Evolutionary conservation across 64 coral and sea anemone genomes (phyloP).

Genomic region (Actinia equina): DNA sequence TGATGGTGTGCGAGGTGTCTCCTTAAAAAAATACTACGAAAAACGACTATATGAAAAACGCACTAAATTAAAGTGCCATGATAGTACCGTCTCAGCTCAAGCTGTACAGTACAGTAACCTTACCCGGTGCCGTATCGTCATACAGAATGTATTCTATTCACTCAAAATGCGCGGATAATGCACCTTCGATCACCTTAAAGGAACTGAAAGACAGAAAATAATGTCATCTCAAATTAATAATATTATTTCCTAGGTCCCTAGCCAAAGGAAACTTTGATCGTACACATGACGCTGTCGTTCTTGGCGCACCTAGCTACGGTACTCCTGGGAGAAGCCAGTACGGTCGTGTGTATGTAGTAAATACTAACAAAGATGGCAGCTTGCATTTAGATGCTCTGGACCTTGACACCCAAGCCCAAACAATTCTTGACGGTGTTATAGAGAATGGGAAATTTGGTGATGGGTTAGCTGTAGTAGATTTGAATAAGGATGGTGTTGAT

Average conservation of each 20-base stretch:
- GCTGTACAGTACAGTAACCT: too few species aligned
- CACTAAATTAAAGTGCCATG: too few species aligned
- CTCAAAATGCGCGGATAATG: too few species aligned
- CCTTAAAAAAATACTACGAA: too few species aligned
- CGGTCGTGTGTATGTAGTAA: slow-evolving; percentile 79
- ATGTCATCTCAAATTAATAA: background rate
- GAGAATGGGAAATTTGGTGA: slow-evolving; percentile 89
- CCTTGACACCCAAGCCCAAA: slow-evolving; percentile 65
- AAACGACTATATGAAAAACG: too few species aligned
- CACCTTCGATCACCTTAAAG: too few species aligned
- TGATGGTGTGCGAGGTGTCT: too few species aligned
- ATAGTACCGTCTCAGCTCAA: too few species aligned
- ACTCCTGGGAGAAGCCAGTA: slow-evolving; percentile 76
- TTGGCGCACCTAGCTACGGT: slow-evolving; percentile 85
- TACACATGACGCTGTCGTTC: slow-evolving; percentile 27
- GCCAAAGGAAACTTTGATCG: slow-evolving; percentile 71
- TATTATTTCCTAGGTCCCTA: slow-evolving; percentile 49
- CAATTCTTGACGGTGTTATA: slow-evolving; percentile 64
- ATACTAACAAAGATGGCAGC: slow-evolving; percentile 35
- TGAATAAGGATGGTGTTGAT: slow-evolving; percentile 88
- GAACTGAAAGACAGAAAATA: too few species aligned
- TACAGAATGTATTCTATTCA: too few species aligned
- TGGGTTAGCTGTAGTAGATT: slow-evolving; percentile 72
- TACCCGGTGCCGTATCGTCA: too few species aligned
- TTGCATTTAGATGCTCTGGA: slow-evolving; percentile 50